Evolutionary conservation across 2,888 invertebrate species (phyloP), one percentile per base, ranked within the genome.

Genomic region (Harpalus rufipes): DNA sequence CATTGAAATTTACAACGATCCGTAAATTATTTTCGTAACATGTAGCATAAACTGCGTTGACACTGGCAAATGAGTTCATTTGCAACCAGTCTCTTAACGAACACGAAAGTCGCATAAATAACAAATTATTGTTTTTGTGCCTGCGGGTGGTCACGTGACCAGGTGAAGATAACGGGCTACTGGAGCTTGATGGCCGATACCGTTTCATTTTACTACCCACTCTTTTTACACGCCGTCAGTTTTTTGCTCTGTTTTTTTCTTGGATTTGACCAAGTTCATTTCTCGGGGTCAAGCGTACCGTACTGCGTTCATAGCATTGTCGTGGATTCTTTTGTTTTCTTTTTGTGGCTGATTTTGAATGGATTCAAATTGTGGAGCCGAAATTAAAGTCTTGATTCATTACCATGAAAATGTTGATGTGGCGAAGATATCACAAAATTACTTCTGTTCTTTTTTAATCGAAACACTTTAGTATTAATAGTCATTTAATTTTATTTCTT

Each of bases 111-210:
- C 16, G 18, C 76, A 76, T 76, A 56, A 51, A 76, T 76, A 76
- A 76, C 68, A 39, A 68, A 68, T 68, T 68, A 68, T 76, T 76
- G 44, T 76, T 56, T 76, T 56, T 76, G 56, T 61, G 32, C 59
- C 80, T 61, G 80, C 25, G 41, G 80, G 80, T 41, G 61, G 59
- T 80, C 41, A 80, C 79, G 79, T 56, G 56, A 56, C 16, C 32
- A 58, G 58, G 7, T 80, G 61, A 80, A 80, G 80, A 80, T 80
- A 80, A 80, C 80, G 80, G 80, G 39, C 68, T 68, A 63, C 68
- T 68, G 39, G 12, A 32, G 68, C 25, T 44, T 61, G 61, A 80
- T 80, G 61, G 12, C 80, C 59, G 80, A 80, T 80, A 80, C 80
- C 80, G 80, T 80, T 80, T 68, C 68, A 68, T 68, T 68, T 68